Conservation (phyloP, 2,888 invertebrate species). For the Mimas tiliae region DNA sequence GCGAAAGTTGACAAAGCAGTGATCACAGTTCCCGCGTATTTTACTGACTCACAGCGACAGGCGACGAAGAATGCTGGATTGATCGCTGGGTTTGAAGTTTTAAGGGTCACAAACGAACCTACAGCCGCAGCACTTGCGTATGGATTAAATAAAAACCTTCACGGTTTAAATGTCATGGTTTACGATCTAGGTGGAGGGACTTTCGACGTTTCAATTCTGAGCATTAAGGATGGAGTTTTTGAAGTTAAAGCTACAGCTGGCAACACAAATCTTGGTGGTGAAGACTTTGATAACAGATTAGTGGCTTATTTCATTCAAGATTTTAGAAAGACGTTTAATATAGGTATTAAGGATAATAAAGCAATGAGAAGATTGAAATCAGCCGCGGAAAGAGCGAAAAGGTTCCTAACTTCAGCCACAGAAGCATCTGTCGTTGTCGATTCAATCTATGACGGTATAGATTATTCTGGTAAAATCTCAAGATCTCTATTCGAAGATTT, state of each 20-base stretch:
- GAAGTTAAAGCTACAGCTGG: conserved; percentile 67
- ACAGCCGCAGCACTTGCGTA: conserved; percentile 70
- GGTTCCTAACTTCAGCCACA: conserved; percentile 53
- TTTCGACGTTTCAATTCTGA: conserved; percentile 65
- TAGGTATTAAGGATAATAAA: conserved; percentile 52
- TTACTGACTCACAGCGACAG: conserved; percentile 65
- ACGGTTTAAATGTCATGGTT: conserved; percentile 57
- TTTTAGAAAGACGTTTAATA: conserved; percentile 56
- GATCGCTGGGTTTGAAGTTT: conserved; percentile 64
- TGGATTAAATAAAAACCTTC: conserved; percentile 53
- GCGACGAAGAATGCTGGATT: conserved; percentile 61
- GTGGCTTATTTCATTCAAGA: conserved; percentile 67
- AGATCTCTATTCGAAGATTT: conserved; percentile 64
- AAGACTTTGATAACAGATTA: conserved; percentile 70
- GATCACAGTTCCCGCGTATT: conserved; percentile 71
- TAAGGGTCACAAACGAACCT: conserved; percentile 67
- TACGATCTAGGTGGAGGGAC: conserved; percentile 73
- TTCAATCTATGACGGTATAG: conserved; percentile 55
- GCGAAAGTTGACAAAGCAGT: conserved; percentile 62
- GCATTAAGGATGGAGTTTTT: conserved; percentile 54
- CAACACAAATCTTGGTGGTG: conserved; percentile 63
- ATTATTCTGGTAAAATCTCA: conserved; percentile 58
- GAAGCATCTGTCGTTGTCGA: conserved; percentile 59
- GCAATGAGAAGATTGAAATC: conserved; percentile 56
- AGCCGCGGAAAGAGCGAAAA: conserved; percentile 64